These are phyloP conservation scores for Siniperca undulata DNA, from an alignment of 2,797 vertebrate genomes.

Conservation along the genomic window DNA sequence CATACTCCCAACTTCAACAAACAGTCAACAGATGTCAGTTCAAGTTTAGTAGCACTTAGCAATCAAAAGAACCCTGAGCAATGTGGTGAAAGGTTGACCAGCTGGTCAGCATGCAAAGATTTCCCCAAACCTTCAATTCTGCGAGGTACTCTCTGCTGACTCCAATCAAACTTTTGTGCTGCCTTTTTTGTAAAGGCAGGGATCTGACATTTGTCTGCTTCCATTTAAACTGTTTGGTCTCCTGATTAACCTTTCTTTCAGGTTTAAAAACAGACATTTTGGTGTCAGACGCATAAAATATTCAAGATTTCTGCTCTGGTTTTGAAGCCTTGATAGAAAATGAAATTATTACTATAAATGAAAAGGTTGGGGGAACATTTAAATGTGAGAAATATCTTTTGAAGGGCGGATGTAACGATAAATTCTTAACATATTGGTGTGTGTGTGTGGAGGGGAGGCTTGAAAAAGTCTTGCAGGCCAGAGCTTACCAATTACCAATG, in stretches of 20 bases:
- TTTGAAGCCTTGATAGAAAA: not conserved
- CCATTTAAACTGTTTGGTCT: not conserved
- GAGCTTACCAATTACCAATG: too few relatives aligned
- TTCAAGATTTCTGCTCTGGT: not conserved
- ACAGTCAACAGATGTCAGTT: not conserved
- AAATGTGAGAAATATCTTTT: too few relatives aligned
- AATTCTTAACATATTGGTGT: too few relatives aligned
- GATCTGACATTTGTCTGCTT: not conserved
- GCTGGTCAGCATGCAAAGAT: not conserved
- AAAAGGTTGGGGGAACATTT: not conserved
- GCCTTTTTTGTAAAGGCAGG: not conserved
- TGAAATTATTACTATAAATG: not conserved
- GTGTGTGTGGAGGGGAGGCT: too few relatives aligned
- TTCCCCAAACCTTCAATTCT: not conserved
- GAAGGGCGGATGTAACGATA: too few relatives aligned
- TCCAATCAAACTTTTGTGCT: not conserved
- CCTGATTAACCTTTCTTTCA: not conserved
- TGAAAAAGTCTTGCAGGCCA: not conserved
- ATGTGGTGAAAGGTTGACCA: not conserved
- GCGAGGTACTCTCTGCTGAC: not conserved
- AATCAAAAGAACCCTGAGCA: not conserved
- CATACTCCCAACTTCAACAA: not conserved
- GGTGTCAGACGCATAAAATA: not conserved
- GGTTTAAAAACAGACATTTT: not conserved
- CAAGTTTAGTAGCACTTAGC: not conserved